These are phyloP conservation scores for Micromesistius poutassou DNA, from an alignment of 2,797 vertebrate genomes.

Conservation along the genomic window DNA sequence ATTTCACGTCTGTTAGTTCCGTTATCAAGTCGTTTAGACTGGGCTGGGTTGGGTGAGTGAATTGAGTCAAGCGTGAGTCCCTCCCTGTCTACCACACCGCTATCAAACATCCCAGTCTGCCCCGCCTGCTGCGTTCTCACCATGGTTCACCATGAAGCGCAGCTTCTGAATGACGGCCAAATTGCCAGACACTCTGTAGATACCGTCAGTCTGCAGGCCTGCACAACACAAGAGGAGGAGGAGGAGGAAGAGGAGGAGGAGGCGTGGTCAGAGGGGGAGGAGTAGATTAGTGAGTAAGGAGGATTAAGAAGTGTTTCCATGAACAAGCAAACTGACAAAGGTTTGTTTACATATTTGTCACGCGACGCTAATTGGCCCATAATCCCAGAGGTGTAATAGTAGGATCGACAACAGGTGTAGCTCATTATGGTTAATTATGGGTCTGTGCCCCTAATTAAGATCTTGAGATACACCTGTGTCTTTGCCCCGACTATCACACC, in stretches of 20 bases:
- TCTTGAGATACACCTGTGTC: too few species aligned
- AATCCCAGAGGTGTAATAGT: too few species aligned
- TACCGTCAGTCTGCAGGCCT: conserved; percentile 88
- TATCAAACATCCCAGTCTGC: background rate
- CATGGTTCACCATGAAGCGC: conserved; percentile 87
- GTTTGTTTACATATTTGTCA: too few species aligned
- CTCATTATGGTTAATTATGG: too few species aligned
- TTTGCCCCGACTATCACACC: background rate
- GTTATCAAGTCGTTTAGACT: background rate
- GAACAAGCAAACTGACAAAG: background rate
- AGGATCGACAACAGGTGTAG: too few species aligned
- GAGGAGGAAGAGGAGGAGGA: background rate
- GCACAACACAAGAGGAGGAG: conserved; percentile 11
- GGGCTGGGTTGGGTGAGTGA: background rate
- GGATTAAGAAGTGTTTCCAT: background rate
- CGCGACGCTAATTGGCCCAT: too few species aligned
- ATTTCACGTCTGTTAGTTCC: too few species aligned
- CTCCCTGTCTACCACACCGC: background rate
- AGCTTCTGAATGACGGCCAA: conserved; percentile 90
- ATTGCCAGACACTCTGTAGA: conserved; percentile 92
- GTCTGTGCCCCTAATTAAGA: too few species aligned
- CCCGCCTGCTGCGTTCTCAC: conserved; percentile 62
- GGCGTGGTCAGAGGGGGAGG: background rate
- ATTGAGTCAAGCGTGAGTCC: background rate
- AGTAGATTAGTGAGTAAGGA: background rate